A percentile compares a stretch with the other conserved stretches of the same genome.
phyloP scores from a whole-genome alignment of 2,113 vertebrate species.

The Leucopsar rothschildi region DNA sequence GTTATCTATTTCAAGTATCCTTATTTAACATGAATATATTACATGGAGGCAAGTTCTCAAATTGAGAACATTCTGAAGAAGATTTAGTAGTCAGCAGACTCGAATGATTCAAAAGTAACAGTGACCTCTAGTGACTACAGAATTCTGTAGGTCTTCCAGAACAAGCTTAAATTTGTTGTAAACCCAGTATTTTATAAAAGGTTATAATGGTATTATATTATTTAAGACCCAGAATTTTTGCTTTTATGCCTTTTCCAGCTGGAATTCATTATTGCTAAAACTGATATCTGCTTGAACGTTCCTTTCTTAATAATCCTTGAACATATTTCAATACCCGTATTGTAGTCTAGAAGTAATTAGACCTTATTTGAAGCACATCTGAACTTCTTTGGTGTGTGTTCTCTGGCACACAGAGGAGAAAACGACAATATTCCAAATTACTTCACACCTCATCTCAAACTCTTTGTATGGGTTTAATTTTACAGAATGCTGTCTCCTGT shows the following conservation, averaged over 20 bases:
- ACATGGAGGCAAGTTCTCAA: background rate
- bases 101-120: conserved; percentile 63
- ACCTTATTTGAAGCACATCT: background rate
- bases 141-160: conserved; percentile 3
- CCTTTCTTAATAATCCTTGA: background rate
- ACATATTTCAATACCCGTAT: background rate
- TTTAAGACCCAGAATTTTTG: background rate
- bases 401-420: background rate
- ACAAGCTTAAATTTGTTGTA: background rate
- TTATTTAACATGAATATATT: background rate
- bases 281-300: background rate
- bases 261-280: background rate
- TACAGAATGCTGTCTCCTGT: background rate
- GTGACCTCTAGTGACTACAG: conserved; percentile 73
- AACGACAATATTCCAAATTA: background rate
- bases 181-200: background rate
- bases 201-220: background rate
- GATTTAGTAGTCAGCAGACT: background rate
- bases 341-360: background rate
- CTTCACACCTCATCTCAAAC: background rate
- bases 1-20: background rate
- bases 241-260: background rate
- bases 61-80: conserved; percentile 6
- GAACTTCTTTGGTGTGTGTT: background rate
- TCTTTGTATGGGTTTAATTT: background rate